Base-by-base conservation (phyloP, 2,888 invertebrate species). In the Scotopteryx bipunctaria region DNA sequence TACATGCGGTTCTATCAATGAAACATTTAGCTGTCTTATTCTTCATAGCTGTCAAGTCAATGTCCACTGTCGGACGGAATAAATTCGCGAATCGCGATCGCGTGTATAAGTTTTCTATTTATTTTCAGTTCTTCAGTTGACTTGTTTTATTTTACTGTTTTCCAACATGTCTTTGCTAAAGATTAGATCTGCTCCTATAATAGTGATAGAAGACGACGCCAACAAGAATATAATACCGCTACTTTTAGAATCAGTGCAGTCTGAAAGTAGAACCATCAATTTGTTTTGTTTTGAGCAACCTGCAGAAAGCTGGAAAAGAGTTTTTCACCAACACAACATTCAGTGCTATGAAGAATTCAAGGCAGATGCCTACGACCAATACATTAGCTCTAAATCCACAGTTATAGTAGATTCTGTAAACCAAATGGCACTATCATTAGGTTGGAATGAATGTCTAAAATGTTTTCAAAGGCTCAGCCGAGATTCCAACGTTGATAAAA, bases 351-450 rank as follows among this genome's bases (percentile, higher is more conserved):
- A 78, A 48, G 73, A 80, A 47, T 73, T 74, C 21, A 54, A 65
- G 52, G 25, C 52, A 6, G 66, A 77, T 2, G 55, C 54, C 14
- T 70, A 65, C 27, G 60, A 60, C 9, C 64, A 69, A 45, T 73
- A 71, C 25, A 60, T 56, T 8, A 70, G 49, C 42, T 61, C 59
- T 19, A 80, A 81, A 63, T 70, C 72, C 57, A 69, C 76, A 6
- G 56, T 87, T 14, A 60, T 90, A 35, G 77, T 91, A 45, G 86
- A 88, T 64, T 91, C 91, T 5, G 60, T 90, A 5, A 87, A 84
- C 58, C 87, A 89, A 78, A 83, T 91, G 83, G 72, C 73, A 17
- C 59, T 87, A 36, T 59, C 63, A 38, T 61, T 86, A 57, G 84
- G 86, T 29, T 91, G 88, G 89, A 72, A 69, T 58, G 63, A 73